Percentiles rank a stretch among this genome's conserved stretches.
These are phyloP conservation scores for Drosophila jambulina DNA, from an alignment of 1,140 invertebrate species.

Conservation along the genomic window DNA sequence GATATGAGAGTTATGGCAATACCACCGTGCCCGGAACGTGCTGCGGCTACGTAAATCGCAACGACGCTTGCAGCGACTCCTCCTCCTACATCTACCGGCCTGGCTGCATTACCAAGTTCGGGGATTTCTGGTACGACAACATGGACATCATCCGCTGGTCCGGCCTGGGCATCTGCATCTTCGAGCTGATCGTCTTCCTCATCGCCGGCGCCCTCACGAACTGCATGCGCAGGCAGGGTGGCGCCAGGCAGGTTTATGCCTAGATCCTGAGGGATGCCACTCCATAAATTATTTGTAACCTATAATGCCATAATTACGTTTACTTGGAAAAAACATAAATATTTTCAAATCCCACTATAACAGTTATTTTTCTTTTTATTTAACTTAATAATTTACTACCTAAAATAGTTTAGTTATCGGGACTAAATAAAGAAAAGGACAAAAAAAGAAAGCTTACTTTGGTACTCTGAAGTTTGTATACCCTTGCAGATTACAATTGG, in stretches of 20 bases:
- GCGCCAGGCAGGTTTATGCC: constrained; percentile 21
- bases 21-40: constrained; percentile 82
- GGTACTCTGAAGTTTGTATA: too few relatives aligned
- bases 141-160: constrained; percentile 68
- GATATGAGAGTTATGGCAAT: constrained; percentile 82
- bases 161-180: constrained; percentile 68
- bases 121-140: constrained; percentile 64
- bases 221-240: constrained; percentile 53
- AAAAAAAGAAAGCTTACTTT: too few relatives aligned
- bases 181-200: constrained; percentile 68
- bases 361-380: background rate
- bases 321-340: background rate
- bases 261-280: background rate
- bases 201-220: constrained; percentile 60
- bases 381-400: background rate
- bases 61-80: constrained; percentile 35
- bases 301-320: background rate
- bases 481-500: too few relatives aligned
- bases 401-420: too few relatives aligned
- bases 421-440: too few relatives aligned
- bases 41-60: constrained; percentile 73
- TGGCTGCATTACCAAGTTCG: constrained; percentile 61
- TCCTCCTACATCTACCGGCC: constrained; percentile 53
- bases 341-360: background rate
- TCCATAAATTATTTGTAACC: constrained; percentile 17